A percentile compares a stretch with the other conserved stretches of the same genome.
Conservation (phyloP, 2,888 invertebrate species). For the Nymphalis c-album region DNA sequence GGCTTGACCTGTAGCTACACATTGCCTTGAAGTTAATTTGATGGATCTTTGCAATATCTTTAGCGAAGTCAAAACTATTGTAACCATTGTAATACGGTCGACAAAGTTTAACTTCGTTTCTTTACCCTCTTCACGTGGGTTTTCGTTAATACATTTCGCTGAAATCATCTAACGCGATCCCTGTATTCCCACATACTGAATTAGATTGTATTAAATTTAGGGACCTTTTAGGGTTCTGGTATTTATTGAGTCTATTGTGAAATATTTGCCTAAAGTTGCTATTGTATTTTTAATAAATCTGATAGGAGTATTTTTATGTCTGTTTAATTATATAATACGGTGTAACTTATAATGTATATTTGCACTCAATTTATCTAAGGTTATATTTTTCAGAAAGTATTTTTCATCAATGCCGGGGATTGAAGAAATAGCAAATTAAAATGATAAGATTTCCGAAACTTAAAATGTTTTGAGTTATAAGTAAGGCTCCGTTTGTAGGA, state of each 20-base stretch:
- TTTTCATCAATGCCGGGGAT: too few relatives aligned
- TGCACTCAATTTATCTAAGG: neutral
- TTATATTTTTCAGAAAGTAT: neutral
- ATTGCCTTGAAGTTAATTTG: neutral
- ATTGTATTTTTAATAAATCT: neutral
- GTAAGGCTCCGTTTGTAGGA: slow-evolving; percentile 58
- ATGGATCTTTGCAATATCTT: slow-evolving; percentile 7
- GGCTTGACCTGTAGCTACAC: neutral
- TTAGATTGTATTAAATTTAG: slow-evolving; percentile 30
- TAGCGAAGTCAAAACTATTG: slow-evolving; percentile 22
- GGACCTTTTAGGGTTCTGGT: neutral
- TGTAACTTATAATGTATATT: neutral
- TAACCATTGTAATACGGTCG: slow-evolving; percentile 51
- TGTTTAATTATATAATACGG: neutral
- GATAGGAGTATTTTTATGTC: neutral
- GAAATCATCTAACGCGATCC: slow-evolving; percentile 61
- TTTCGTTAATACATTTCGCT: slow-evolving; percentile 58
- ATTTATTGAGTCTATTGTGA: neutral
- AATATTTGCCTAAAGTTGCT: neutral
- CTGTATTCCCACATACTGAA: slow-evolving; percentile 46
- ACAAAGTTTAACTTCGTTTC: slow-evolving; percentile 66
- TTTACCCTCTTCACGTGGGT: slow-evolving; percentile 65
- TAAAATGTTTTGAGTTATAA: slow-evolving; percentile 63
- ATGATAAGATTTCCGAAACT: slow-evolving; percentile 63
- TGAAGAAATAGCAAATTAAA: slow-evolving; percentile 23